Evolutionary conservation across 2,888 invertebrate genomes (phyloP).

Genomic region (Falcaria lacertinaria): DNA sequence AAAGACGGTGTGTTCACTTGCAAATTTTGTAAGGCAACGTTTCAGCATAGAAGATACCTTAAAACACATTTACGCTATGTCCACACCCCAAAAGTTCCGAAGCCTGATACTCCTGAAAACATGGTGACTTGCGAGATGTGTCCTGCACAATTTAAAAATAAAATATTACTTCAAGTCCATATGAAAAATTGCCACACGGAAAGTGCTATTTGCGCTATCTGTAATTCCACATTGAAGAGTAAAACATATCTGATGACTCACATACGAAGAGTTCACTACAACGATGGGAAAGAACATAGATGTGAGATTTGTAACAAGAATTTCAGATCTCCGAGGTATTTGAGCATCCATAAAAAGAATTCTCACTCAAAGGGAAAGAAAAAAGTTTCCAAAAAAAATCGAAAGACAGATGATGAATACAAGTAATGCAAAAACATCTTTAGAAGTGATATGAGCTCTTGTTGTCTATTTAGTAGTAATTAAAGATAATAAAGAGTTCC

Average conservation of each 20-base stretch:
- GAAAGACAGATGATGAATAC: no score
- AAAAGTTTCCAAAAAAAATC: not conserved
- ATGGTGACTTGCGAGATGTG: conserved; percentile 19
- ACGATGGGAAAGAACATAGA: conserved; percentile 27
- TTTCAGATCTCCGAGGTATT: conserved; percentile 32
- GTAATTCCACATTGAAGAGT: conserved; percentile 28
- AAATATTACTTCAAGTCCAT: conserved; percentile 20
- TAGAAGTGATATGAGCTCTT: no score
- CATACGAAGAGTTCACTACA: conserved; percentile 30
- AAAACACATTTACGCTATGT: not conserved
- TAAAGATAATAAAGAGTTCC: no score
- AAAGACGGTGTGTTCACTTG: not conserved
- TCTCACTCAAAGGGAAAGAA: conserved; percentile 9
- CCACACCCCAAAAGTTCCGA: not conserved
- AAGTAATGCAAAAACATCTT: no score
- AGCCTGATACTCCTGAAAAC: not conserved
- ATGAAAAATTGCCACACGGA: conserved; percentile 29
- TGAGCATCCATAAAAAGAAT: conserved; percentile 34
- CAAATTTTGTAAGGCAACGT: not conserved
- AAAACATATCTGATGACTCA: conserved; percentile 26
- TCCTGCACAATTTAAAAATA: conserved; percentile 13
- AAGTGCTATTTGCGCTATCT: conserved; percentile 23
- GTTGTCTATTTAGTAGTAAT: no score
- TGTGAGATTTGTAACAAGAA: conserved; percentile 33
- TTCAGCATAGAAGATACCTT: not conserved